Evolutionary conservation across 1,140 invertebrate genomes (phyloP).

Genomic region (Trachymyrmex cornetzi): DNA sequence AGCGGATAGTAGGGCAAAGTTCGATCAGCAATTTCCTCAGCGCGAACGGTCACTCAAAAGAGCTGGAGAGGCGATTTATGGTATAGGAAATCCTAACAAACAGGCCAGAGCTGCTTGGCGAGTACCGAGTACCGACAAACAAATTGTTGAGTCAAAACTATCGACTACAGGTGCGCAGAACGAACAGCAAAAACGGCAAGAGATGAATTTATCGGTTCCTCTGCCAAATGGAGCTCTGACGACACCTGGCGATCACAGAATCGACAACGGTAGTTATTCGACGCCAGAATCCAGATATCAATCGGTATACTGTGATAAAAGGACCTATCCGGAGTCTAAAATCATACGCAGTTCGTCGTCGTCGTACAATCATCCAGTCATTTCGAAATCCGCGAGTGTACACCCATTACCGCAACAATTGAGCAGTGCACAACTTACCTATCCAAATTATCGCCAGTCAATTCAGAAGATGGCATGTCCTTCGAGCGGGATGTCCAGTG

Average conservation of each 20-base stretch:
- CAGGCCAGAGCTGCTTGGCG: constrained; percentile 87
- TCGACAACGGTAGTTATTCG: constrained; percentile 75
- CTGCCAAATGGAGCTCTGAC: constrained; percentile 79
- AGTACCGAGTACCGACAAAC: constrained; percentile 86
- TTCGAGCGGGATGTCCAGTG: constrained; percentile 3
- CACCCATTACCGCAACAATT: constrained; percentile 71
- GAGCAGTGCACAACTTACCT: constrained; percentile 71
- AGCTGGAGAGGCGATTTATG: constrained; percentile 76
- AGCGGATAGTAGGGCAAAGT: constrained; percentile 67
- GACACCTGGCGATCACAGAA: constrained; percentile 74
- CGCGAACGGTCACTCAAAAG: constrained; percentile 81
- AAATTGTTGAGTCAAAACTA: constrained; percentile 87
- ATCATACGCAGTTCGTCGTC: constrained; percentile 66
- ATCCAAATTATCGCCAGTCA: constrained; percentile 74
- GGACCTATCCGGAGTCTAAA: constrained; percentile 78
- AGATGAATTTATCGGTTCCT: constrained; percentile 75
- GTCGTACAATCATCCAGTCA: constrained; percentile 73
- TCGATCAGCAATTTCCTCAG: constrained; percentile 40
- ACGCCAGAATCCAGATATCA: constrained; percentile 78
- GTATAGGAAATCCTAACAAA: constrained; percentile 82
- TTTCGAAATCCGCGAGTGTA: constrained; percentile 66
- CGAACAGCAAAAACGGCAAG: constrained; percentile 81
- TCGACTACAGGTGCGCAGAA: constrained; percentile 74
- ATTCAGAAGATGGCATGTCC: constrained; percentile 54
- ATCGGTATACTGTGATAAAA: constrained; percentile 84